These are phyloP conservation scores for Mystacides longicornis DNA, from an alignment of 2,888 invertebrate species.

Conservation along the genomic window DNA sequence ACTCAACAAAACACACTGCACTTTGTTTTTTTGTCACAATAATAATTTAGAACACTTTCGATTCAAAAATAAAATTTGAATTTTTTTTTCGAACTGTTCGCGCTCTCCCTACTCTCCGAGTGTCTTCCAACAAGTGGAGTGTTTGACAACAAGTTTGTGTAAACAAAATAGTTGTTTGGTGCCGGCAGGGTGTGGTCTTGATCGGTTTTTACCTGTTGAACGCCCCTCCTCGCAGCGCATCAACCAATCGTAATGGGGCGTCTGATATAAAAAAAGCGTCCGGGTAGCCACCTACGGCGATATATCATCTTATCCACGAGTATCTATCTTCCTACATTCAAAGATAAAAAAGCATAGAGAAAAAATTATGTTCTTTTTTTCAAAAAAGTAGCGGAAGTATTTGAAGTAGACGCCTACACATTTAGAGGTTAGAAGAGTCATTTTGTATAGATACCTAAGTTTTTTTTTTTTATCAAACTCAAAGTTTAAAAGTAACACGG, in stretches of 20 bases:
- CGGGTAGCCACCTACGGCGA: too few species aligned
- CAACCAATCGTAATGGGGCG: neutral
- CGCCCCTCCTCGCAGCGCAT: neutral
- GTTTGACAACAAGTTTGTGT: too few species aligned
- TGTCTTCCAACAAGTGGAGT: neutral
- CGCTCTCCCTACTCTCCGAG: neutral
- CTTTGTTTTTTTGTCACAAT: neutral
- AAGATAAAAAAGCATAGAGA: too few species aligned
- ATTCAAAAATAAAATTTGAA: neutral
- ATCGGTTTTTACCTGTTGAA: neutral
- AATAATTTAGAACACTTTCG: neutral
- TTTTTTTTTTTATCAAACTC: too few species aligned
- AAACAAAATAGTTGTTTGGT: neutral
- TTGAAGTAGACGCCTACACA: too few species aligned
- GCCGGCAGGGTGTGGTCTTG: neutral
- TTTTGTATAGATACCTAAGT: too few species aligned
- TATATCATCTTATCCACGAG: too few species aligned
- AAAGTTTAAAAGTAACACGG: too few species aligned
- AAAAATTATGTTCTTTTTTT: too few species aligned
- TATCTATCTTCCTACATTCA: too few species aligned
- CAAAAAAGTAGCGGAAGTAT: too few species aligned
- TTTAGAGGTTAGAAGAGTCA: too few species aligned
- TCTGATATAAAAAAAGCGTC: neutral
- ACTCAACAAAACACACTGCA: neutral
- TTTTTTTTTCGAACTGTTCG: neutral